Evolutionary conservation across 2,113 vertebrate species (phyloP).

Genomic region (Accipiter cooperii): DNA sequence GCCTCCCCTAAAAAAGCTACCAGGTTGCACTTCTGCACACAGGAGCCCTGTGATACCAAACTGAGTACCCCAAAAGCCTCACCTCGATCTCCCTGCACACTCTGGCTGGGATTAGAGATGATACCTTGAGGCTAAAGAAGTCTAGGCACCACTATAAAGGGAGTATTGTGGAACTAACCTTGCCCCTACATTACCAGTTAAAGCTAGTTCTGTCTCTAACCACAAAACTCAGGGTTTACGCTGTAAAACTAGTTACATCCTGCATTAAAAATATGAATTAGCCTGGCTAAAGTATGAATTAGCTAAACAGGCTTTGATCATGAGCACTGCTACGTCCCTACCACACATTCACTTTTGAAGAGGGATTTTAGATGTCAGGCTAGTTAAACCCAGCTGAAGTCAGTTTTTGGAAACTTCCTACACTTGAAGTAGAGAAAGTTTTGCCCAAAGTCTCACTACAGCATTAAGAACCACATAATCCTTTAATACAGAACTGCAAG

Average conservation of each 20-base stretch:
- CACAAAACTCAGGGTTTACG: neutral
- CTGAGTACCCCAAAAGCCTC: neutral
- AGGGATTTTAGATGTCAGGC: neutral
- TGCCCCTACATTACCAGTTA: neutral
- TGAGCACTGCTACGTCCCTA: neutral
- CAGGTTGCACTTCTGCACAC: neutral
- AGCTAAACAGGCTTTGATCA: neutral
- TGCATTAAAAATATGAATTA: neutral
- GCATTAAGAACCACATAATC: fast-evolving
- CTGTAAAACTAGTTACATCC: neutral
- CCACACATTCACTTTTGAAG: neutral
- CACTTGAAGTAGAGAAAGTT: neutral
- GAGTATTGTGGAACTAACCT: neutral
- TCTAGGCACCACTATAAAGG: neutral
- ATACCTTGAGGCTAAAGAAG: neutral
- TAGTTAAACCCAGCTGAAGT: neutral
- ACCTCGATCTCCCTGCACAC: neutral
- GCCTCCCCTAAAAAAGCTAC: neutral
- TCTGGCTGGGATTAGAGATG: neutral
- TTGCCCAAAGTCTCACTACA: neutral
- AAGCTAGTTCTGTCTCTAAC: neutral
- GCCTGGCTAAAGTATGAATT: neutral
- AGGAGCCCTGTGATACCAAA: neutral
- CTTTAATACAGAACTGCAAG: neutral
- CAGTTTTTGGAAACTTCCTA: neutral